Evolutionary conservation across 2,113 vertebrate species (phyloP).

Genomic region (Pseudonaja textilis): DNA sequence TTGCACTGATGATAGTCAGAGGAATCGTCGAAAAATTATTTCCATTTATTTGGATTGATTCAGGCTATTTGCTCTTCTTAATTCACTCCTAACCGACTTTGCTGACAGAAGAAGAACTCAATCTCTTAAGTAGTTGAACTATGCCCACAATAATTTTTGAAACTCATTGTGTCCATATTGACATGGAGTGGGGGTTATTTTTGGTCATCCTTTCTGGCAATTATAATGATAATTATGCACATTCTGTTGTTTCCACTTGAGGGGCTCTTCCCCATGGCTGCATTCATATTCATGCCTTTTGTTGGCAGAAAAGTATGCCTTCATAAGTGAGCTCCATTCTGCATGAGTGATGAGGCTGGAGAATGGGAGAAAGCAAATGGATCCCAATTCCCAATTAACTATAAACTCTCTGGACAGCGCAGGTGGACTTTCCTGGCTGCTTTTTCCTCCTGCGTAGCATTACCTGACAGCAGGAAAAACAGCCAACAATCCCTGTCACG

Average conservation of each 20-base stretch:
- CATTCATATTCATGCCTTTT: background rate
- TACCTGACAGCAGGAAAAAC: background rate
- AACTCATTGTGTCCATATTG: background rate
- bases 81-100: background rate
- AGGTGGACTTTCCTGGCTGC: background rate
- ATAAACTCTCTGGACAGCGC: too few relatives aligned
- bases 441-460: background rate
- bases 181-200: background rate
- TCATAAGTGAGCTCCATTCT: background rate
- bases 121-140: background rate
- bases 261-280: background rate
- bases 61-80: background rate
- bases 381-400: too few relatives aligned
- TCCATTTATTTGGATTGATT: background rate
- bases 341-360: background rate
- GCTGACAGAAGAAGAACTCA: background rate
- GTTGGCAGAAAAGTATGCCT: background rate
- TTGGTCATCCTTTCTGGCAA: background rate
- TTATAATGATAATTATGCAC: background rate
- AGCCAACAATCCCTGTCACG: background rate
- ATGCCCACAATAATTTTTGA: background rate
- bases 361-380: background rate
- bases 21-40: background rate
- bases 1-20: background rate
- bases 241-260: background rate